Evolutionary conservation across 2,113 vertebrate genomes (phyloP).

Genomic region (Notothenia rossii): DNA sequence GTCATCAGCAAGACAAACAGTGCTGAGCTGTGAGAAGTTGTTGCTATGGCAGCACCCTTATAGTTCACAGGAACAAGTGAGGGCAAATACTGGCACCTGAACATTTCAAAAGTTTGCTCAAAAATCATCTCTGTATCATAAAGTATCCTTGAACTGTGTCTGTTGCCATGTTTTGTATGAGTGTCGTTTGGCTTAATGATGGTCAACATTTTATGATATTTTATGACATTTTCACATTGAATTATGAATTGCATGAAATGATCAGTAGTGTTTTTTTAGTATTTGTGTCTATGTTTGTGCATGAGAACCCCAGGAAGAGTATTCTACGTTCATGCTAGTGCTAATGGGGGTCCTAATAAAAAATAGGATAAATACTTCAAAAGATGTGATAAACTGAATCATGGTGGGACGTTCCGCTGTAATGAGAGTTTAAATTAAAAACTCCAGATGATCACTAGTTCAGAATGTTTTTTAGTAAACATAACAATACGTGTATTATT

Average conservation of each 20-base stretch:
- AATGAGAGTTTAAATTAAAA: neutral
- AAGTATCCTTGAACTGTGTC: no score
- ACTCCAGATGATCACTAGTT: neutral
- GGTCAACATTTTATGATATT: no score
- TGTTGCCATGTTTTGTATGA: no score
- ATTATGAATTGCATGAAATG: no score
- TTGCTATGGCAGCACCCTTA: slow-evolving; percentile 10
- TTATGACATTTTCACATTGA: no score
- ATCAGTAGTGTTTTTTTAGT: no score
- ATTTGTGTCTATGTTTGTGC: no score
- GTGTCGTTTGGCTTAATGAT: no score
- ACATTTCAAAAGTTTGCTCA: neutral
- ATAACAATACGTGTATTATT: neutral
- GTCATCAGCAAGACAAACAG: slow-evolving; percentile 70
- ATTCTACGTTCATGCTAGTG: no score
- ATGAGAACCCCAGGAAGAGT: no score
- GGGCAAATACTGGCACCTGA: slow-evolving; percentile 43
- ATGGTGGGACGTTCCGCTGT: neutral
- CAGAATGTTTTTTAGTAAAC: neutral
- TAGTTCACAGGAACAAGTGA: slow-evolving; percentile 22
- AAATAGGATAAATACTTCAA: slow-evolving; percentile 7
- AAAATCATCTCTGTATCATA: no score
- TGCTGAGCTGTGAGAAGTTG: slow-evolving; percentile 40
- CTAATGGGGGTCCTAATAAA: no score
- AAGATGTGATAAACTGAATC: neutral